Percentiles rank a stretch among this genome's conserved stretches.
phyloP scores from a whole-genome alignment of 2,888 invertebrate genomes.

The Drosophila barbarae region DNA sequence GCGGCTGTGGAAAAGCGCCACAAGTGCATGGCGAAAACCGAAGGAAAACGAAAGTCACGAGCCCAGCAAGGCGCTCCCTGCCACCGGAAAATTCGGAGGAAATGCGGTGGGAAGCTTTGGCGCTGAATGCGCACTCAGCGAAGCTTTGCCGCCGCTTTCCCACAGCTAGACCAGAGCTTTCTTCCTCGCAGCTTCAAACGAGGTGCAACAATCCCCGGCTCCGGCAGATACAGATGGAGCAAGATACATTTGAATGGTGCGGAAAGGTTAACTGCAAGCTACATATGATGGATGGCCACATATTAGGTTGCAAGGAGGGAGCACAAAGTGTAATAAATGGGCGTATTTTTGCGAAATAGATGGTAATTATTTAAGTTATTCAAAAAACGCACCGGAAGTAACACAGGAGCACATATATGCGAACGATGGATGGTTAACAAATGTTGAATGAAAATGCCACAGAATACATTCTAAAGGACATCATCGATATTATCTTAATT shows the following conservation, averaged over 20 bases:
- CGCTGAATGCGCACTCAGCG: constrained; percentile 23
- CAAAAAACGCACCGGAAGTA: background rate
- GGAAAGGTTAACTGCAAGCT: constrained; percentile 13
- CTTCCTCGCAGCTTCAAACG: background rate
- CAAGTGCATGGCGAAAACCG: constrained; percentile 55
- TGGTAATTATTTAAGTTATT: background rate
- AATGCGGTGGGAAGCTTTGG: constrained; percentile 22
- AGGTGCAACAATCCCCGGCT: constrained; percentile 52
- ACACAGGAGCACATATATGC: background rate
- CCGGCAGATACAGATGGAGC: constrained; percentile 16
- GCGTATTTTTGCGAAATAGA: background rate
- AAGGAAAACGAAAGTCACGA: constrained; percentile 3
- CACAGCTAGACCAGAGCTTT: constrained; percentile 10
- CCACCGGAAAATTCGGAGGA: background rate
- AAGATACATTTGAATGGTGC: constrained; percentile 14
- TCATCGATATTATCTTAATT: background rate
- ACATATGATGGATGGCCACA: background rate
- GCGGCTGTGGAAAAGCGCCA: constrained; percentile 39
- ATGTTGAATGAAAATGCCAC: background rate
- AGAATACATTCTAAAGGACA: background rate
- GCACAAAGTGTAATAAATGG: constrained; percentile 1
- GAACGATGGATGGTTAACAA: background rate
- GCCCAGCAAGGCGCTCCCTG: background rate
- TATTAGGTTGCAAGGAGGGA: background rate
- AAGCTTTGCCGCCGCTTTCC: constrained; percentile 17